Conservation (phyloP, 2,113 vertebrate species). For the Tinamus guttatus region DNA sequence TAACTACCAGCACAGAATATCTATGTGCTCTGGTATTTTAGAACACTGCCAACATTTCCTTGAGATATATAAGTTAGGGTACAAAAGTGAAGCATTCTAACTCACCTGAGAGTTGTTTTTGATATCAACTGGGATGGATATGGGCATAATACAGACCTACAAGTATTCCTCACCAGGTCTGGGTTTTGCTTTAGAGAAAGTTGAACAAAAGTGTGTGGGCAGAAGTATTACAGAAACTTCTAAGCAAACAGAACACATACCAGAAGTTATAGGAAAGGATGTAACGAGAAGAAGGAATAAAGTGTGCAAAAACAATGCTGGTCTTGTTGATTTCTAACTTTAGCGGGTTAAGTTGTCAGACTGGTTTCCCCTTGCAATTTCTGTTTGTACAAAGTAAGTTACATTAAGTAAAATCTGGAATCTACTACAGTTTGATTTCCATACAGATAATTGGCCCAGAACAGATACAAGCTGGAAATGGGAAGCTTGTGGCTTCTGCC, state of each 20-base stretch:
- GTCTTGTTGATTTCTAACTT: neutral
- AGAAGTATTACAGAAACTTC: neutral
- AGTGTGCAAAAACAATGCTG: neutral
- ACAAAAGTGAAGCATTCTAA: neutral
- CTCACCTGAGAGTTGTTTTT: neutral
- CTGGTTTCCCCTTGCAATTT: neutral
- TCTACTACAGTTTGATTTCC: neutral
- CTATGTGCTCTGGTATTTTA: neutral
- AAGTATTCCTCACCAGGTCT: neutral
- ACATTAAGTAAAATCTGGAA: neutral
- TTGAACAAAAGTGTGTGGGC: neutral
- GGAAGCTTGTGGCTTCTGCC: neutral
- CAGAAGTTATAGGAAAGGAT: neutral
- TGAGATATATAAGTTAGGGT: neutral
- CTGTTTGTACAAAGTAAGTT: neutral
- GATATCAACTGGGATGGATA: neutral
- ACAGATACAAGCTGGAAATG: neutral
- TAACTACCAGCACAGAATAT: neutral
- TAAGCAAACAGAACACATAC: neutral
- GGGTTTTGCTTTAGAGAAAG: neutral
- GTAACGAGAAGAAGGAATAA: neutral
- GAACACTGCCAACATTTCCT: neutral
- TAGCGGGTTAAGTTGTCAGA: neutral
- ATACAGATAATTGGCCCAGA: neutral
- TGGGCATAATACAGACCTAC: neutral